Evolutionary conservation across 2,797 vertebrate genomes (phyloP).

Genomic region (Antrozous pallidus): DNA sequence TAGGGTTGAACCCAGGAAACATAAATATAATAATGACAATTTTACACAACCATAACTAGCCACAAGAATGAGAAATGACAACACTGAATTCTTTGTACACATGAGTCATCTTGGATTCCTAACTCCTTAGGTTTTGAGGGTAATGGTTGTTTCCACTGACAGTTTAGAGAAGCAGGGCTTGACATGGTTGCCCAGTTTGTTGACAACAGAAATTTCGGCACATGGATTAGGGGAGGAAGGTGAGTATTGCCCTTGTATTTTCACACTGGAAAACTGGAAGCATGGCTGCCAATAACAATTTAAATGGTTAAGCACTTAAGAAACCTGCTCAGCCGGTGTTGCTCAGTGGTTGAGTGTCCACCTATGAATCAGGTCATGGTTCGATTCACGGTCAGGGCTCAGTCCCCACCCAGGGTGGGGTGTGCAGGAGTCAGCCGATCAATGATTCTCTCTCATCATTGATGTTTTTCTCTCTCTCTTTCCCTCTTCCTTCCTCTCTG

Average conservation of each 20-base stretch:
- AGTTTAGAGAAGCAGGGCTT: background rate
- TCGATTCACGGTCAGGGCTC: too few species aligned
- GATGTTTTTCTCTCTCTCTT: too few species aligned
- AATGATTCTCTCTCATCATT: too few species aligned
- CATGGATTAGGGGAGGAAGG: background rate
- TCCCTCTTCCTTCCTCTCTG: too few species aligned
- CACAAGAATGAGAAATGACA: background rate
- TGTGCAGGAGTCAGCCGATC: too few species aligned
- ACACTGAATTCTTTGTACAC: background rate
- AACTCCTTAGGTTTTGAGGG: background rate
- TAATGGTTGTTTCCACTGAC: background rate
- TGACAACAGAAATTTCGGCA: slow-evolving; percentile 1
- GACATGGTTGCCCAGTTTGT: background rate
- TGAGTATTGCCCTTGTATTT: background rate
- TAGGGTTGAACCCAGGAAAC: background rate
- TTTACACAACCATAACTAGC: background rate
- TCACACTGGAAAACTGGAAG: background rate
- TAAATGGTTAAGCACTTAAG: background rate
- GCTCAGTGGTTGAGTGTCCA: too few species aligned
- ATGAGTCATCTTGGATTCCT: background rate
- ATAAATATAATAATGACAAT: background rate
- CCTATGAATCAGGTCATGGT: too few species aligned
- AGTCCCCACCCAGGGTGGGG: too few species aligned
- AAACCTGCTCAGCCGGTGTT: background rate
- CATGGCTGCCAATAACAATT: background rate